phyloP scores from a whole-genome alignment of 2,797 vertebrate genomes.

The Rhinophrynus dorsalis region DNA sequence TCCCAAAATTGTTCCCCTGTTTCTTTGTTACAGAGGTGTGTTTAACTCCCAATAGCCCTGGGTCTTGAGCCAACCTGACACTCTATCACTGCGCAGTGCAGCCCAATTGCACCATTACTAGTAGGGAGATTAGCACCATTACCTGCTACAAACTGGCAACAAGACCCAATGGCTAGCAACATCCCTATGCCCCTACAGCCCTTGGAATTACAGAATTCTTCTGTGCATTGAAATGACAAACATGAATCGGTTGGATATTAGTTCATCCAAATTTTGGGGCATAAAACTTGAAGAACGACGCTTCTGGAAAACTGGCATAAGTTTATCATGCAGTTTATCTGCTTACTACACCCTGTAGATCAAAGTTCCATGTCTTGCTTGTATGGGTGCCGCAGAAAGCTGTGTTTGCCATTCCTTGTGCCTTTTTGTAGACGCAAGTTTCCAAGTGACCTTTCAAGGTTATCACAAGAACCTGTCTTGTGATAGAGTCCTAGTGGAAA shows the following conservation, averaged over 20 bases:
- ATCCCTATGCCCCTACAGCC: too few species aligned
- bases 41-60: too few species aligned
- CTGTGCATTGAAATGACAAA: too few species aligned
- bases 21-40: too few species aligned
- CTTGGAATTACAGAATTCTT: too few species aligned
- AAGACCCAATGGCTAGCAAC: too few species aligned
- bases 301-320: constrained; percentile 32
- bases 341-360: neutral
- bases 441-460: constrained; percentile 8
- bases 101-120: too few species aligned
- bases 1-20: too few species aligned
- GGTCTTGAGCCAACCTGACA: too few species aligned
- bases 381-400: neutral
- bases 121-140: too few species aligned
- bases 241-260: neutral
- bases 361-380: neutral
- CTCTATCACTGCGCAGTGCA: too few species aligned
- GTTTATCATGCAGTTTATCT: constrained; percentile 22
- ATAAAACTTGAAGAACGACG: constrained; percentile 12
- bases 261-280: constrained; percentile 2
- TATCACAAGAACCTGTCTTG: constrained; percentile 3
- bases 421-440: neutral
- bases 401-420: constrained; percentile 4
- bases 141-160: too few species aligned
- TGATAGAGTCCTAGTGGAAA: neutral